These are phyloP conservation scores for Darwinula stevensoni DNA, from an alignment of 2,888 invertebrate genomes.

Conservation along the genomic window DNA sequence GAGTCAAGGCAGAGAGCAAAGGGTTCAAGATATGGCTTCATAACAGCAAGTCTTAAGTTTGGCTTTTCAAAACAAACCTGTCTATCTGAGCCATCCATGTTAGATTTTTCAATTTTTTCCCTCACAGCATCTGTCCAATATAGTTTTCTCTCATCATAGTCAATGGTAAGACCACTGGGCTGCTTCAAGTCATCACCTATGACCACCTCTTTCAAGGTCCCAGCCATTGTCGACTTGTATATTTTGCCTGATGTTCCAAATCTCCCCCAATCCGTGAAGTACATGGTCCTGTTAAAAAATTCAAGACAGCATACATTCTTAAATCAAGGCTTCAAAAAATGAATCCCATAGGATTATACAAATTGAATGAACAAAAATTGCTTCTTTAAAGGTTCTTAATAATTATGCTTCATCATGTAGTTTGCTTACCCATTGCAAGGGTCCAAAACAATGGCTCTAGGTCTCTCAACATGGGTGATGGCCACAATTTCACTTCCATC, in stretches of 20 bases:
- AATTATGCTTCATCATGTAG: neutral
- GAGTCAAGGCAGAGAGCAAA: too few species aligned
- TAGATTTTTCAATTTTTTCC: conserved; percentile 77
- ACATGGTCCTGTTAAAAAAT: conserved; percentile 28
- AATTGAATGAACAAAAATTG: too few species aligned
- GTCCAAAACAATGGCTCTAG: conserved; percentile 78
- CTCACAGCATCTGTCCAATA: conserved; percentile 95
- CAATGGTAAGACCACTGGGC: conserved; percentile 80
- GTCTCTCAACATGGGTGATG: conserved; percentile 73
- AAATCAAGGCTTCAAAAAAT: neutral
- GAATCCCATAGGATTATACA: too few species aligned
- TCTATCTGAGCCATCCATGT: conserved; percentile 54
- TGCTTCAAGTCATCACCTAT: conserved; percentile 70
- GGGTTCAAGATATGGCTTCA: too few species aligned
- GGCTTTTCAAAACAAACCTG: conserved; percentile 22
- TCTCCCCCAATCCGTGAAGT: conserved; percentile 85
- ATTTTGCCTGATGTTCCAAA: conserved; percentile 81
- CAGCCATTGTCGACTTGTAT: conserved; percentile 82
- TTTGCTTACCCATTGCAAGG: conserved; percentile 51
- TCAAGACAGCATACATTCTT: neutral
- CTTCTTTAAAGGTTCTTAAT: neutral
- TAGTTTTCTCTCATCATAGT: conserved; percentile 44
- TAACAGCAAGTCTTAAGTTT: too few species aligned
- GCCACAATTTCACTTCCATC: conserved; percentile 61
- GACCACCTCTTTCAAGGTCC: conserved; percentile 58